Evolutionary conservation across 2,797 vertebrate species (phyloP), one percentile per base, ranked within the genome.

Genomic region (Muscicapa comitata): DNA sequence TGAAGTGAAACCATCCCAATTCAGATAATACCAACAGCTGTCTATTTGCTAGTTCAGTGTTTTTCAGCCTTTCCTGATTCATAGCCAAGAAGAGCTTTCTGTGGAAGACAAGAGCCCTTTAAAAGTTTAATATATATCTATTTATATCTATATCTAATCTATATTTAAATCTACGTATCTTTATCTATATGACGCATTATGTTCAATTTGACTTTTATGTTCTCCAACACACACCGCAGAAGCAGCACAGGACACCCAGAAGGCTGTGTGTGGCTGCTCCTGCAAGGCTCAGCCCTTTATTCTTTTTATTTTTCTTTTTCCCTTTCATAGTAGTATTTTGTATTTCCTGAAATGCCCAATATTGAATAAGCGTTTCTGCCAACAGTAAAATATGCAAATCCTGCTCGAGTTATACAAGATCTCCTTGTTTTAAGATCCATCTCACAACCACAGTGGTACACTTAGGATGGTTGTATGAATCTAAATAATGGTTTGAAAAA

Each of bases 401-500:
- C n/a, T 50, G 25, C 38, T 48, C 55, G 21, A 75, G 31, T 79
- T 75, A 72, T 6, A 43, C 20, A n/a, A 10, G 40, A 74, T 35
- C 23, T 71, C 54, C 65, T 71, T 74, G 29, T 54, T 86, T 88
- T 73, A 85, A 89, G n/a, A 80, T 45, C 10, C 26, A 63, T 55
- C 50, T 61, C 53, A 42, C 7, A 11, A 38, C 45, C 54, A 31
- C 14, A 42, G 10, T 33, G 13, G 15, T 50, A 79, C 12, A 20
- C 13, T 58, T 67, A 43, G 9, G 17, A 78, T 54, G 9, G 19
- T 14, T 88, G 17, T 19, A 74, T 55, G 75, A 33, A 74, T 38
- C 42, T 66, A 19, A 84, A 21, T 33, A 83, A 81, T 18, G 29
- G 59, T 55, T 71, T 92, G 55, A 91, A 94, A 96, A 76, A 78